Evolutionary conservation across 2,113 vertebrate genomes (phyloP).

Genomic region (Callocephalon fimbriatum): DNA sequence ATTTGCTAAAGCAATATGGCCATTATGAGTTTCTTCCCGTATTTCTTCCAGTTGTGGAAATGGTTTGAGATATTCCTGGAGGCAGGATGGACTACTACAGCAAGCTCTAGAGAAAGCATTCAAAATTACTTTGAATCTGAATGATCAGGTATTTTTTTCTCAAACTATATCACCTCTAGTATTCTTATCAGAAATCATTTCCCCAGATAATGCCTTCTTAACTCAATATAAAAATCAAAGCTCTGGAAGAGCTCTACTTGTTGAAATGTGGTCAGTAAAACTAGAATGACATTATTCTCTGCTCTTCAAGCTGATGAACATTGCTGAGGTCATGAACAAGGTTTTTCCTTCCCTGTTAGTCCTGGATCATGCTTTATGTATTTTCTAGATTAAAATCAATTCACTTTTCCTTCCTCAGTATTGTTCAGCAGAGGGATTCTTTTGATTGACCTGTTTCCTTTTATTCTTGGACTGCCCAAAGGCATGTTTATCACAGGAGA

Average conservation of each 20-base stretch:
- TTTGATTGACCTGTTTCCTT: neutral
- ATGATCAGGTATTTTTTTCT: neutral
- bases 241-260: neutral
- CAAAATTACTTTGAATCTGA: neutral
- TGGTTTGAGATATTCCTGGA: neutral
- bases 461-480: neutral
- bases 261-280: neutral
- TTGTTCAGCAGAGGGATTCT: neutral
- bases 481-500: neutral
- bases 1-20: neutral
- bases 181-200: neutral
- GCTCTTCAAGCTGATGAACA: neutral
- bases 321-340: neutral
- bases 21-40: accelerated
- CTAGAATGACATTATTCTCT: neutral
- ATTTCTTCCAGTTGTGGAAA: neutral
- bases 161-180: neutral
- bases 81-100: neutral
- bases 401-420: neutral
- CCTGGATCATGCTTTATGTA: neutral
- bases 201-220: neutral
- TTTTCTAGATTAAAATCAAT: neutral
- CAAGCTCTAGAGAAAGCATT: neutral
- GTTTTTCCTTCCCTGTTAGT: neutral
- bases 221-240: neutral